phyloP scores from a whole-genome alignment of 2,797 vertebrate genomes.

The Eremophila alpestris region DNA sequence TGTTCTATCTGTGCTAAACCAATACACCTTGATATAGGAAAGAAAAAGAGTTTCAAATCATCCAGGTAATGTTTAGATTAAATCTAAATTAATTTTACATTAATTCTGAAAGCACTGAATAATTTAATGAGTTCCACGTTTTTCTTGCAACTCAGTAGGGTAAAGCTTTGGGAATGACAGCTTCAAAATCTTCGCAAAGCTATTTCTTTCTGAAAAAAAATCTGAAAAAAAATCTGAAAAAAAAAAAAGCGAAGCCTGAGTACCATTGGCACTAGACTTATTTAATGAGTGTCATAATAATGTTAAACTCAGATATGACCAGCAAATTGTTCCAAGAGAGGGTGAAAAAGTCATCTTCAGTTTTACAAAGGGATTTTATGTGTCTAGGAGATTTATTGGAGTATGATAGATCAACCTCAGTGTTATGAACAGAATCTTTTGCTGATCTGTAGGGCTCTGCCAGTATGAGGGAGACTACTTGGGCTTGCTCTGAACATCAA shows the following conservation, averaged over 20 bases:
- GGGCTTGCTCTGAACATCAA: neutral
- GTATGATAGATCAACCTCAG: no score
- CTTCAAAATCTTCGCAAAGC: neutral
- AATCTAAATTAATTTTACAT: neutral
- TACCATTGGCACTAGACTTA: neutral
- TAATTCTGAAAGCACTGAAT: neutral
- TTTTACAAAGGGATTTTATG: neutral
- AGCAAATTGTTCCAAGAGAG: neutral
- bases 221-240: no score
- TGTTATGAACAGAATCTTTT: neutral
- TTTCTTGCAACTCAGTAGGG: neutral
- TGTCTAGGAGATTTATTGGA: neutral
- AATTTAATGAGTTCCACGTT: neutral
- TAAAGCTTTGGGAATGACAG: neutral
- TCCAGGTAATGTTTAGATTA: neutral
- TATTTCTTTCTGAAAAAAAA: neutral
- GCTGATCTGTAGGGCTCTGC: neutral
- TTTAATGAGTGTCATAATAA: rapidly evolving
- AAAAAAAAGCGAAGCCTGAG: rapidly evolving
- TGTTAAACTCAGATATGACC: neutral
- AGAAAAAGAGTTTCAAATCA: neutral
- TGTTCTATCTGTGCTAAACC: no score
- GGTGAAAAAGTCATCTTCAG: neutral
- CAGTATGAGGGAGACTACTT: neutral
- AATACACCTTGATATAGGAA: neutral